phyloP scores from a whole-genome alignment of 2,888 invertebrate species.

The Exocentrus adspersus region DNA sequence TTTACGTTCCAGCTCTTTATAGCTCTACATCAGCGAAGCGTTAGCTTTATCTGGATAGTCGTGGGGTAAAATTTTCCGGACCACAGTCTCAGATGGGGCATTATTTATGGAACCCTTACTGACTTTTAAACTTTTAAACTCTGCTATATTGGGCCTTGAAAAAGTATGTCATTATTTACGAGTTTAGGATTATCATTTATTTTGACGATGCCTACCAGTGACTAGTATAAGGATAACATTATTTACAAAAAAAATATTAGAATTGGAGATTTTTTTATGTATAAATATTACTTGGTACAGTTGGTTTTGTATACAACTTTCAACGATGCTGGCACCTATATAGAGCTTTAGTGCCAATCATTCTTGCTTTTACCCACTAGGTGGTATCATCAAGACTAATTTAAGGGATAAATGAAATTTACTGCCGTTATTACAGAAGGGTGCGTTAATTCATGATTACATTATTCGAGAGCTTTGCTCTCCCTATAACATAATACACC shows the following conservation, averaged over 20 bases:
- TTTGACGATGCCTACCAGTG: too few relatives aligned
- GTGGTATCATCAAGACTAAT: not conserved
- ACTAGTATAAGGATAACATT: too few relatives aligned
- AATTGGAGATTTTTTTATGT: too few relatives aligned
- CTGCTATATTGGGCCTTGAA: constrained; percentile 1
- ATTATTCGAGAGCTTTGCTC: not conserved
- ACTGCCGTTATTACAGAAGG: not conserved
- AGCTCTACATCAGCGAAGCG: not conserved
- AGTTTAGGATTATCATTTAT: too few relatives aligned
- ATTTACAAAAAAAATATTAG: too few relatives aligned
- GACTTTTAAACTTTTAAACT: constrained; percentile 21
- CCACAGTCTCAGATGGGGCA: not conserved
- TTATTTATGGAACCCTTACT: constrained; percentile 18
- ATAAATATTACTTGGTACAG: too few relatives aligned
- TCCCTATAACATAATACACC: not conserved
- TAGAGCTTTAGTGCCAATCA: not conserved
- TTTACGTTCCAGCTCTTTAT: constrained; percentile 4
- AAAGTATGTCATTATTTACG: not conserved
- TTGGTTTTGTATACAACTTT: too few relatives aligned
- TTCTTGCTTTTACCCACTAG: not conserved
- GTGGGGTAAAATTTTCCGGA: constrained; percentile 16
- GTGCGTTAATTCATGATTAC: not conserved
- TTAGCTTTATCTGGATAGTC: constrained; percentile 3
- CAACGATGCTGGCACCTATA: not conserved
- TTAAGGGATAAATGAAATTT: not conserved